These are phyloP conservation scores for Pteria penguin DNA, from an alignment of 2,888 invertebrate species.

Conservation along the genomic window DNA sequence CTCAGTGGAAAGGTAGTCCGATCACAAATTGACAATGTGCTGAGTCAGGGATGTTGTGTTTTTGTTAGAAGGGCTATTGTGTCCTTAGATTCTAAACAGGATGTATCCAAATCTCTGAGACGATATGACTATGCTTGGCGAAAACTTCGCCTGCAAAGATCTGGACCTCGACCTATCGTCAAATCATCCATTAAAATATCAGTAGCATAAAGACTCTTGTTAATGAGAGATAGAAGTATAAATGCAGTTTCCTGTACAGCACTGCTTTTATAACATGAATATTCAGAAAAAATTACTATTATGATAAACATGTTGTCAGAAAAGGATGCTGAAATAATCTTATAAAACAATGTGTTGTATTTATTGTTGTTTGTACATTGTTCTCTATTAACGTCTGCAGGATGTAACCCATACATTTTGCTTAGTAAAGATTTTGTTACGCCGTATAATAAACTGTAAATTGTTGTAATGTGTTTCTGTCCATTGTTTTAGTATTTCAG, in stretches of 20 bases:
- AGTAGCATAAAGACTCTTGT: not conserved
- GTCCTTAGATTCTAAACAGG: not conserved
- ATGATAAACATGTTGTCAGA: not conserved
- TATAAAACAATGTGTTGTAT: not conserved
- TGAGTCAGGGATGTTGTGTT: conserved; percentile 49
- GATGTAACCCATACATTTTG: too few relatives aligned
- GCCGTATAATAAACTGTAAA: too few relatives aligned
- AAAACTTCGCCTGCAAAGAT: conserved; percentile 22
- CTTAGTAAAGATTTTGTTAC: too few relatives aligned
- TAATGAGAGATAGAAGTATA: too few relatives aligned
- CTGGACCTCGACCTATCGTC: conserved; percentile 11
- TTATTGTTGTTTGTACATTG: too few relatives aligned
- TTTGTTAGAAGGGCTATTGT: conserved; percentile 47
- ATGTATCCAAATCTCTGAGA: conserved; percentile 18
- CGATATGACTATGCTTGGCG: conserved; percentile 61
- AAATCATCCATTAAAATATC: not conserved
- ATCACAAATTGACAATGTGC: conserved; percentile 38
- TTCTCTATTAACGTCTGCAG: too few relatives aligned
- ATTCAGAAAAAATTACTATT: too few relatives aligned
- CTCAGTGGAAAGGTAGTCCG: conserved; percentile 27
- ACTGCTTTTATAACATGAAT: too few relatives aligned
- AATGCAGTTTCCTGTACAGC: too few relatives aligned
- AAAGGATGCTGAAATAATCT: not conserved
- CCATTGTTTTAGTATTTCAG: too few relatives aligned
- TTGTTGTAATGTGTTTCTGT: too few relatives aligned